Evolutionary conservation across 1,140 invertebrate species (phyloP), one percentile per base, ranked within the genome.

Genomic region (Trichogramma pretiosum): DNA sequence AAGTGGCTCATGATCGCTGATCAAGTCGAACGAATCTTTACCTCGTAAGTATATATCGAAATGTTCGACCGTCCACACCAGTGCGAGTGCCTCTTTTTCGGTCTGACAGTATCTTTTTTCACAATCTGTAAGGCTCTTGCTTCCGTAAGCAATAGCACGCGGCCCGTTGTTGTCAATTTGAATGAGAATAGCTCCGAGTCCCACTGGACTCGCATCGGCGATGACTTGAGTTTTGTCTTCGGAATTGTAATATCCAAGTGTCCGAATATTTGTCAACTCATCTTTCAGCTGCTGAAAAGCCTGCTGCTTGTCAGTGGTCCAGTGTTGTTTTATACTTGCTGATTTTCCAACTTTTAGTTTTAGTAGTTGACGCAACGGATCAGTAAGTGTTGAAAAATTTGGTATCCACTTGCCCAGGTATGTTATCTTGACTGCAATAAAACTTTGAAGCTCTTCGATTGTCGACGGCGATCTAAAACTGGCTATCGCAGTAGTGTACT

Each of bases 161-260:
- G 42, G 48, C 14, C 48, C 48, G 5, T 53, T 53, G 28, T 61
- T 39, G 13, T 44, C 37, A 32, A 42, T 32, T 24, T 67, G 59
- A 3, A 60, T 30, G 16, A 72, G 44, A 5, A 70, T 64, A 8
- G 55, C 62, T 16, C 61, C 67, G 36, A 75, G 47, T 9, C 57
- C 67, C 11, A 65, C 61, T 16, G 68, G 70, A 48, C 66, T 70
- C 1, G 70, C 71, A 59, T 74, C 70, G 5, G 68, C 65, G 17
- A 67, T 57, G 9, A 77, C 38, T 14, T 57, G 42, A 8, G 76
- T 51, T 9, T 58, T 52, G 18, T 54, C 49, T 3, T 54, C 40
- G 17, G 63, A 53, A 39, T 75, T 58, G 50, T 56, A 76, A 46
- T 65, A 60, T 2, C 57, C 58, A 16, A 71, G 47, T n/a, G 63